Evolutionary conservation across 2,888 invertebrate genomes (phyloP).

Genomic region (Mythimna lalbum): DNA sequence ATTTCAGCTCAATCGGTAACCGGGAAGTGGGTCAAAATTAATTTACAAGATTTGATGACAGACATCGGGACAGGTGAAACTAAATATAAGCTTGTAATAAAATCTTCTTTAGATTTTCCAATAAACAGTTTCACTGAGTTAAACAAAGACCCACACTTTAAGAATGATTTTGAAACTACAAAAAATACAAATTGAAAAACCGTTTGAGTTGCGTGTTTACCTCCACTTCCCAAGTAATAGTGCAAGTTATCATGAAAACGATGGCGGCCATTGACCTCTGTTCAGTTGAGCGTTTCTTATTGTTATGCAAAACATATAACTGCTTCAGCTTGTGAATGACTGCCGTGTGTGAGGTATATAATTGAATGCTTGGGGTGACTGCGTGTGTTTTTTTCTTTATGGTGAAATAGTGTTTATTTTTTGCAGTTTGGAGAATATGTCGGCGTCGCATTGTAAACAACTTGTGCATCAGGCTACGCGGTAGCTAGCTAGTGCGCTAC

Average conservation of each 20-base stretch:
- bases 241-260: constrained; percentile 11
- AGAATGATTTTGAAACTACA: no score
- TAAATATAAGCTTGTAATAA: no score
- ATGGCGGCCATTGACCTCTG: constrained; percentile 24
- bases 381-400: not conserved
- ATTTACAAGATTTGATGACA: no score
- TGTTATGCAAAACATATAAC: constrained; percentile 16
- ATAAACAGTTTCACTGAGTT: no score
- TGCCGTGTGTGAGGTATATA: not conserved
- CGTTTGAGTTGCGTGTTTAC: constrained; percentile 22
- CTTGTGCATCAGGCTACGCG: no score
- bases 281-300: not conserved
- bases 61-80: no score
- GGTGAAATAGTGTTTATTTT: not conserved
- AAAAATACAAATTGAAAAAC: not conserved
- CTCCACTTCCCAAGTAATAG: not conserved
- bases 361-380: not conserved
- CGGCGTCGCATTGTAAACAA: no score
- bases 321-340: not conserved
- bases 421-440: not conserved
- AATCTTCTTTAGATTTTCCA: no score
- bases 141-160: not conserved
- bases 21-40: no score
- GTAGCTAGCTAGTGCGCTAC: no score
- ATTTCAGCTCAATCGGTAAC: no score